Evolutionary conservation across 2,888 invertebrate species (phyloP).

Genomic region (Phyto melanocephala): DNA sequence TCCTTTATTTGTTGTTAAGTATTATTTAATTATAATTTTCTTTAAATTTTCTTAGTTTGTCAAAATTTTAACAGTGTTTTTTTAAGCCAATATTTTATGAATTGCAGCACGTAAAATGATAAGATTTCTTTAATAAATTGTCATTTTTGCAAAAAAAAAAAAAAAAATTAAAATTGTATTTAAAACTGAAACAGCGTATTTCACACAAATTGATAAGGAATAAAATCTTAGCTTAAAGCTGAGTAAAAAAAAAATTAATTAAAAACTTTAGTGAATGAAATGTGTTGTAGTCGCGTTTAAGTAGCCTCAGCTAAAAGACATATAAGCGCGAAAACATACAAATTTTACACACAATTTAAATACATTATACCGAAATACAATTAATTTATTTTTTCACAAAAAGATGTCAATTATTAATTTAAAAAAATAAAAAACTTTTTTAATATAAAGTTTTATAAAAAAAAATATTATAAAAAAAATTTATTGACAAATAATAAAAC

Average conservation of each 20-base stretch:
- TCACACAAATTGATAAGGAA: conserved; percentile 40
- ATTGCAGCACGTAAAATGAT: conserved; percentile 30
- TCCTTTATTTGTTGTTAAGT: no score
- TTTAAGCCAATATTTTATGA: background rate
- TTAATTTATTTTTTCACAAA: no score
- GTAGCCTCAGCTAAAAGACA: background rate
- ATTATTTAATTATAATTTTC: no score
- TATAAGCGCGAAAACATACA: conserved; percentile 3
- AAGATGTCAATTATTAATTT: no score
- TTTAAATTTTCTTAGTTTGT: background rate
- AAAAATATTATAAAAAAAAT: background rate
- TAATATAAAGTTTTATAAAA: no score
- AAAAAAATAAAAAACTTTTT: no score
- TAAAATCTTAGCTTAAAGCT: conserved; percentile 3
- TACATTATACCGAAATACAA: no score
- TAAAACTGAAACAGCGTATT: conserved; percentile 43
- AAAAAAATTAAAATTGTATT: background rate
- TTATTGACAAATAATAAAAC: background rate
- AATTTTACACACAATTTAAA: no score
- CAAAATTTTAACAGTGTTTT: conserved; percentile 17
- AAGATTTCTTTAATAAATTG: conserved; percentile 40
- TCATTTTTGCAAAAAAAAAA: conserved; percentile 50
- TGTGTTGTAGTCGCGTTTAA: conserved; percentile 28
- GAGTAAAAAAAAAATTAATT: conserved; percentile 1
- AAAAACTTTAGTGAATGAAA: conserved; percentile 49